phyloP scores from a whole-genome alignment of 2,113 vertebrate species.

The Clinocottus analis region DNA sequence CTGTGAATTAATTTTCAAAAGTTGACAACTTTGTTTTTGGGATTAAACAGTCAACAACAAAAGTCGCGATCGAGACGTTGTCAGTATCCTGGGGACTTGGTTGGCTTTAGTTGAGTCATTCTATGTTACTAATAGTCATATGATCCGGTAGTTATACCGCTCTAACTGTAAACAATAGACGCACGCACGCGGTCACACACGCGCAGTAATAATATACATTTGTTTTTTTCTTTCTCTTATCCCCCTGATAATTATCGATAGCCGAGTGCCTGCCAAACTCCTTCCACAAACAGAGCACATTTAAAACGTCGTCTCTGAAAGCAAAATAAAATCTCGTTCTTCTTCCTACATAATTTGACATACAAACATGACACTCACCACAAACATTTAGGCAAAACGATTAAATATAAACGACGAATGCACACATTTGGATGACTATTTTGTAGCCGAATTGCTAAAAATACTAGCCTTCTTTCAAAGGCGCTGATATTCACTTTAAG shows the following conservation, averaged over 20 bases:
- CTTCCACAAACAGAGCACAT: background rate
- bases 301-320: background rate
- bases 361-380: too few relatives aligned
- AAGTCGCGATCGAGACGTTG: background rate
- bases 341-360: background rate
- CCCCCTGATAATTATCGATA: background rate
- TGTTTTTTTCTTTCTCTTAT: too few relatives aligned
- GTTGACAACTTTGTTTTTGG: background rate
- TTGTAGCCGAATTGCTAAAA: background rate
- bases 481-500: background rate
- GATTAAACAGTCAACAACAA: background rate
- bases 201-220: background rate
- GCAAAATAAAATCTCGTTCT: background rate
- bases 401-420: background rate
- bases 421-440: background rate
- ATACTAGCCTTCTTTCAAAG: background rate
- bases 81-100: background rate
- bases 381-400: conserved; percentile 26
- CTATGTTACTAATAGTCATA: conserved; percentile 46
- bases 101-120: conserved; percentile 11
- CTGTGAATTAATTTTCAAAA: background rate
- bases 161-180: conserved; percentile 30
- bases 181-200: too few relatives aligned
- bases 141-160: conserved; percentile 46
- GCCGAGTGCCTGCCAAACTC: background rate